phyloP scores from a whole-genome alignment of 2,888 invertebrate species.

The Salpingus planirostris region DNA sequence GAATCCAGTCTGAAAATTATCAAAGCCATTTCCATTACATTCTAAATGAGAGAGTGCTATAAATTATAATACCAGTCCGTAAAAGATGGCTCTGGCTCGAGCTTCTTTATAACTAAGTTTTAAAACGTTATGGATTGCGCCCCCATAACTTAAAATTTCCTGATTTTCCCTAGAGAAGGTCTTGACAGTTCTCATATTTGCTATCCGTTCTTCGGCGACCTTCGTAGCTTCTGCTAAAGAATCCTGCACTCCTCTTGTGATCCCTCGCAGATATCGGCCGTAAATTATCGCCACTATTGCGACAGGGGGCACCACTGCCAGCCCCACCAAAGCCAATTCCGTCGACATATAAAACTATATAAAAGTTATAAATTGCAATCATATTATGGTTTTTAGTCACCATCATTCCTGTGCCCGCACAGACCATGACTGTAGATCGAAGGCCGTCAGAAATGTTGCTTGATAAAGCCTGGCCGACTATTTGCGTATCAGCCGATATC shows the following conservation, averaged over 20 bases:
- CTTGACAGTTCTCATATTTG: slow-evolving; percentile 88
- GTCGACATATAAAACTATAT: slow-evolving; percentile 85
- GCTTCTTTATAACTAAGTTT: slow-evolving; percentile 79
- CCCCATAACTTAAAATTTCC: slow-evolving; percentile 62
- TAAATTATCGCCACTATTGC: slow-evolving; percentile 74
- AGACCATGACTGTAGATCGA: slow-evolving; percentile 75
- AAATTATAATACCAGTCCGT: slow-evolving; percentile 72
- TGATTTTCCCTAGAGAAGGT: slow-evolving; percentile 79
- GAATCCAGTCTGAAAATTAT: slow-evolving; percentile 71
- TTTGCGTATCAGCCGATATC: slow-evolving; percentile 78
- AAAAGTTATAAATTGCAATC: background rate
- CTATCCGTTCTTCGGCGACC: slow-evolving; percentile 84
- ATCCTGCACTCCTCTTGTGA: slow-evolving; percentile 74
- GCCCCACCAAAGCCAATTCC: slow-evolving; percentile 74
- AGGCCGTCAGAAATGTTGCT: slow-evolving; percentile 93
- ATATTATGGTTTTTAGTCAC: slow-evolving; percentile 41
- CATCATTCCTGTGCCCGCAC: slow-evolving; percentile 91
- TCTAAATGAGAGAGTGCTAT: background rate
- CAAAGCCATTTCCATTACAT: too few relatives aligned
- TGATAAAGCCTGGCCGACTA: slow-evolving; percentile 87
- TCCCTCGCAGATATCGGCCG: slow-evolving; percentile 74
- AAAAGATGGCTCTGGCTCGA: slow-evolving; percentile 79
- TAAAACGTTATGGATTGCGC: slow-evolving; percentile 62
- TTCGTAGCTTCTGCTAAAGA: slow-evolving; percentile 54
- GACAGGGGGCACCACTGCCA: slow-evolving; percentile 84